phyloP scores from a whole-genome alignment of 2,797 vertebrate genomes.

The Distichodus sexfasciatus region DNA sequence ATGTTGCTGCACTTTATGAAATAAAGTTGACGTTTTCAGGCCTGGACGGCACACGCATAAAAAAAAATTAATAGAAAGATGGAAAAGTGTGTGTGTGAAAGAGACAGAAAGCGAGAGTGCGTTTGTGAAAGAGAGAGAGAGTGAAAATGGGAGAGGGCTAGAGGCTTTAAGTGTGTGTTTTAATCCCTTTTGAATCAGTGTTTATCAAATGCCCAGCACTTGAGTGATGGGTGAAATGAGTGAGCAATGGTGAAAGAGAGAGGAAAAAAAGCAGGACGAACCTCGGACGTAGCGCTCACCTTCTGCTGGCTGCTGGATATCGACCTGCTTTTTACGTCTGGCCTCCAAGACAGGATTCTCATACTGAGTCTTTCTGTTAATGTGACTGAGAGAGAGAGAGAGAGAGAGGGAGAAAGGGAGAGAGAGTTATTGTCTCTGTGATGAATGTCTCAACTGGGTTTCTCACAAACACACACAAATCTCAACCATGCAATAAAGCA shows the following conservation, averaged over 20 bases:
- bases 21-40: no score
- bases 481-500: conserved; percentile 3
- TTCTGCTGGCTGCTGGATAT: conserved; percentile 80
- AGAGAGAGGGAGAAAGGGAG: conserved; percentile 1
- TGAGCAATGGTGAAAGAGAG: neutral
- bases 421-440: conserved; percentile 3
- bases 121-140: no score
- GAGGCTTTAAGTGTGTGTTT: no score
- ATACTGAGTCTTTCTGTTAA: conserved; percentile 98
- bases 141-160: no score
- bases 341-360: conserved; percentile 96
- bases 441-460: neutral
- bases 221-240: neutral
- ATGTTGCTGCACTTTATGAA: no score
- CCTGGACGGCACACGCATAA: no score
- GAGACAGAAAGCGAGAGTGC: no score
- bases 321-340: conserved; percentile 89
- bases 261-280: conserved; percentile 58
- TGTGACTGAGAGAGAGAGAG: conserved; percentile 80
- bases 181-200: no score
- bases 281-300: conserved; percentile 83
- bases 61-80: no score
- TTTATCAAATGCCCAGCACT: neutral
- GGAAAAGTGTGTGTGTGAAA: no score
- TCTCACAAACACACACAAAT: conserved; percentile 6